Evolutionary conservation across 2,113 vertebrate species (phyloP), one percentile per base, ranked within the genome.

Genomic region (Ictalurus furcatus): DNA sequence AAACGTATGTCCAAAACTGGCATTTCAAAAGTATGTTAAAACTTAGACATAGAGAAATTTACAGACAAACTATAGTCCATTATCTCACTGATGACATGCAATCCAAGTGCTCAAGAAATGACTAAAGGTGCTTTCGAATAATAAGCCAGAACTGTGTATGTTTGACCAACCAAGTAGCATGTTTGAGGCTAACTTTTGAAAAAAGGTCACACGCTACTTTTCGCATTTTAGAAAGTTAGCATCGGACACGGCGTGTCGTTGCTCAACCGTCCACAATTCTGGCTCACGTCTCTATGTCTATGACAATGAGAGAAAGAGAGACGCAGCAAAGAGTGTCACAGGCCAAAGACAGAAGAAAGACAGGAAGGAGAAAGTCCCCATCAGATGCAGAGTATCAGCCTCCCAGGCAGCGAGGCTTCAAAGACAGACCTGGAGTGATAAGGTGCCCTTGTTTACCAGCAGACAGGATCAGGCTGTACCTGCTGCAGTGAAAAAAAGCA

Each of bases 381-480:
- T 89, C 73, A 80, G 87, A 86, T 87, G 52, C 61, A 84, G 74
- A 89, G 73, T 71, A 86, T 88, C 67, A 88, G 85, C 81, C 74
- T 89, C 83, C 69, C 81, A 87, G 89, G 85, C 83, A 79, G 86
- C 82, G 30, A 16, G 73, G 61, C 82, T 87, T 87, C 85, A 85
- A 85, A 88, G 89, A 58, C 81, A 79, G 58, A 63, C 59, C 71
- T 30, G 82, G 59, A 88, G 86, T 88, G 89, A 85, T 88, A 85
- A 90, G 89, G 82, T 90, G 89, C 89, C 89, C 89, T 90, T 90
- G 89, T 88, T 90, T 90, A 90, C 86, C 65, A 34, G 81, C 34
- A 82, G 79, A 89, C 71, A 85, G 82, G 69, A 85, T 90, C 85
- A 78, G 69, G 61, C 85, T 87, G 89, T 90, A 87, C 89, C 86